Conservation (phyloP, 1,140 invertebrate genomes). For the Caerostris extrusa region DNA sequence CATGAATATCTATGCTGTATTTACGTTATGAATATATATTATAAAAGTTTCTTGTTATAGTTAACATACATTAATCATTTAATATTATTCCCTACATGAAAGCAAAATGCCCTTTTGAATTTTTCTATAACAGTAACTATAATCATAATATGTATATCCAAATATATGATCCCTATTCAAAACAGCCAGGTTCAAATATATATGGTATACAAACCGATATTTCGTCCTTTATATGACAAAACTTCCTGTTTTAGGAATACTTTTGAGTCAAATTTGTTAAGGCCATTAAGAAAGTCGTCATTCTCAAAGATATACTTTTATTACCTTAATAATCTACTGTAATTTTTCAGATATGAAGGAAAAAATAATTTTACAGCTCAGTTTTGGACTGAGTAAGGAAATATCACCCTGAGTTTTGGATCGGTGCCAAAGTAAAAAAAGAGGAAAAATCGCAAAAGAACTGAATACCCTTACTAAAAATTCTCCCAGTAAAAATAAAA, state of each 20-base stretch:
- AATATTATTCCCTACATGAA: too few relatives aligned
- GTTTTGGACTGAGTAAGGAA: neutral
- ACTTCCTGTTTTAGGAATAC: neutral
- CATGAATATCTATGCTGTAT: too few relatives aligned
- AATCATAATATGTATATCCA: too few relatives aligned
- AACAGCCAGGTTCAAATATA: too few relatives aligned
- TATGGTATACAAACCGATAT: too few relatives aligned
- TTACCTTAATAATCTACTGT: slow-evolving; percentile 2
- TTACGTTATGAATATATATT: too few relatives aligned
- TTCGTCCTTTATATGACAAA: neutral
- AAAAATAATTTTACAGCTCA: neutral
- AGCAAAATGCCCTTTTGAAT: too few relatives aligned
- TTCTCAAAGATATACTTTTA: slow-evolving; percentile 30
- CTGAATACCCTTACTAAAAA: neutral
- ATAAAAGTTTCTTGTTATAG: too few relatives aligned
- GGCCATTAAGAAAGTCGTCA: neutral
- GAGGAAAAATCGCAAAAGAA: neutral
- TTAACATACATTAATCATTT: too few relatives aligned
- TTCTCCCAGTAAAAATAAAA: neutral
- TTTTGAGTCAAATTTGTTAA: neutral
- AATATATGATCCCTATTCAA: too few relatives aligned
- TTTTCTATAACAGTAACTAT: too few relatives aligned
- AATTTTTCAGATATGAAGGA: slow-evolving; percentile 6
- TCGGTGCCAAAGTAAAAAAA: neutral
- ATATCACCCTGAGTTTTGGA: neutral